Percentiles rank a stretch among this genome's conserved stretches.
phyloP scores from a whole-genome alignment of 2,113 vertebrate species.

The Petrocephalus zakoni region DNA sequence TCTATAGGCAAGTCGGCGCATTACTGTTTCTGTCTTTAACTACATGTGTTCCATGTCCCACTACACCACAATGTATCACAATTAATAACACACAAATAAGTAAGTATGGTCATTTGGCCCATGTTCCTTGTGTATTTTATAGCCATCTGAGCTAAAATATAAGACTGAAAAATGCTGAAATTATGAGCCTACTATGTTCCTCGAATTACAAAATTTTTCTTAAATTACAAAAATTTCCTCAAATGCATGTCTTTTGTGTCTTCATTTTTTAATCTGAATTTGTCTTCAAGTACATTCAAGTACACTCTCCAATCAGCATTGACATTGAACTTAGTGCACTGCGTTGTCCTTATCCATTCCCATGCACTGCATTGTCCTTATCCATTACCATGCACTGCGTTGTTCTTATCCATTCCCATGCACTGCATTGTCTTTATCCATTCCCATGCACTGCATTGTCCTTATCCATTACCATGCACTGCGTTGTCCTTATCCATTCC shows the following conservation, averaged over 20 bases:
- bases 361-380: not conserved
- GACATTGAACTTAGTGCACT: not conserved
- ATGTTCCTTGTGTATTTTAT: not conserved
- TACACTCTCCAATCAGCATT: not conserved
- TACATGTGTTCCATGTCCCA: not conserved
- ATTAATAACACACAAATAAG: not conserved
- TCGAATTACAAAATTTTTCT: not conserved
- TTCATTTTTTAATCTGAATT: not conserved
- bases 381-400: not conserved
- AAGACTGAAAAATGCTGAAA: not conserved
- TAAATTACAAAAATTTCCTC: not conserved
- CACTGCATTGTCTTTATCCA: not conserved
- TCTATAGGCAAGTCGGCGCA: not conserved
- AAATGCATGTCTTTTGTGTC: not conserved
- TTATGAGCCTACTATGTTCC: not conserved
- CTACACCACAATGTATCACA: not conserved
- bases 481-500: not conserved
- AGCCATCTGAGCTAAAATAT: not conserved
- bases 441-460: too few species aligned
- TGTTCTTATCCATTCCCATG: not conserved
- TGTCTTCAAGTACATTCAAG: not conserved
- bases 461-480: not conserved
- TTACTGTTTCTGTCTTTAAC: not conserved
- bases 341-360: not conserved
- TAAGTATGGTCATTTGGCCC: not conserved